These are phyloP conservation scores for Peromyscus eremicus DNA, from an alignment of 2,797 vertebrate genomes.

Conservation along the genomic window DNA sequence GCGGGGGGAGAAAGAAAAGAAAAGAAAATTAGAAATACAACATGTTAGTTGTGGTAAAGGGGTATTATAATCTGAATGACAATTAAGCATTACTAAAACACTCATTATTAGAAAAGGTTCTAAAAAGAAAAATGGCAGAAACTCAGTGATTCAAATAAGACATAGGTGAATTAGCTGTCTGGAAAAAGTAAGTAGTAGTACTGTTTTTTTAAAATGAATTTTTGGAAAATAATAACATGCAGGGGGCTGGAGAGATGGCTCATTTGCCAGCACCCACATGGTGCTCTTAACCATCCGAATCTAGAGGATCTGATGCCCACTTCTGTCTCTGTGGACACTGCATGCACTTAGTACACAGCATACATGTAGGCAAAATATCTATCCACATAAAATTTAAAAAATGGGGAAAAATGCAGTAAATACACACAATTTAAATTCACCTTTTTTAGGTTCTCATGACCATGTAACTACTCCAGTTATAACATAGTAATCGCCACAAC, in stretches of 20 bases:
- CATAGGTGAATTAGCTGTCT: not conserved
- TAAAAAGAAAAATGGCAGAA: conserved; percentile 33
- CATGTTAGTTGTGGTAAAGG: conserved; percentile 35
- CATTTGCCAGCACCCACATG: no score
- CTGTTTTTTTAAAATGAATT: not conserved
- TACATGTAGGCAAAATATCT: not conserved
- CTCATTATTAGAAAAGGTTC: conserved; percentile 36
- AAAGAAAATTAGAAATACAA: conserved; percentile 57
- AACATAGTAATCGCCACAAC: not conserved
- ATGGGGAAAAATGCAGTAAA: not conserved
- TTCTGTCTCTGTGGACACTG: not conserved
- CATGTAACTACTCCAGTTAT: not conserved
- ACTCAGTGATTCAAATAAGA: conserved; percentile 39
- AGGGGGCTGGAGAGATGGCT: not conserved
- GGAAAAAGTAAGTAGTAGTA: not conserved
- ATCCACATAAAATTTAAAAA: not conserved
- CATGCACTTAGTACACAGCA: no score
- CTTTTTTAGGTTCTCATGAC: conserved; percentile 25
- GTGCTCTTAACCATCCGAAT: not conserved
- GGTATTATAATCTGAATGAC: conserved; percentile 25
- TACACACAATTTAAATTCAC: not conserved
- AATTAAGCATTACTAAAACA: not conserved
- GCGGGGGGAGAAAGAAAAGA: not conserved
- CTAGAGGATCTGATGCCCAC: not conserved
- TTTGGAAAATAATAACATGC: not conserved